Evolutionary conservation across 2,888 invertebrate species (phyloP), one percentile per base, ranked within the genome.

Genomic region (Helicoverpa assulta): DNA sequence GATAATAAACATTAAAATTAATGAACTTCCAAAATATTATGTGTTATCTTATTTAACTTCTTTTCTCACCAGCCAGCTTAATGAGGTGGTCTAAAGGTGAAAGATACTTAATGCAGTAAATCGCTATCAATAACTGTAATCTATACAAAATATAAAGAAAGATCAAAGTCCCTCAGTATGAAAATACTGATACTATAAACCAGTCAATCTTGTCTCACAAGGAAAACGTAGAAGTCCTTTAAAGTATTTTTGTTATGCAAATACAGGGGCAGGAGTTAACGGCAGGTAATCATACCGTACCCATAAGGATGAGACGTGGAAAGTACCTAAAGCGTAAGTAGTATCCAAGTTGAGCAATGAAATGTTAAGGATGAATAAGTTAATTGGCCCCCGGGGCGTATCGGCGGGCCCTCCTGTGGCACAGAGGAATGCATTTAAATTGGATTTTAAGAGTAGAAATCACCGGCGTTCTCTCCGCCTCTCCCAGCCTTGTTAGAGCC

Each of bases 361-460:
- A 95, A 95, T 94, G 94, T 94, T 95, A 94, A 94, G 95, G 95
- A 94, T 95, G 95, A 94, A 95, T 95, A 95, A 95, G 95, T 95
- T 95, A 95, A 95, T 95, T 95, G 95, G 92, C 88, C 95, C 92
- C 94, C 83, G 89, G 93, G 93, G 95, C 92, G 94, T 94, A 95
- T 95, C 94, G 94, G 90, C 90, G 91, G 89, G 86, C 90, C 91
- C 93, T 93, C 93, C 94, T 93, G 95, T 90, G 95, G 94, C 94
- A 92, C 95, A 94, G 94, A 95, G 95, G 95, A 95, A 95, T 95
- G 95, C 95, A 95, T 95, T 95, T 95, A 95, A 95, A 95, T 95
- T 95, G 95, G 95, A 95, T 95, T 95, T 95, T 95, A 95, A 95
- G 95, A 95, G 94, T 93, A 94, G 95, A 95, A 95, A 95, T 95